Conservation (phyloP, 2,113 vertebrate genomes). For the Limanda limanda region DNA sequence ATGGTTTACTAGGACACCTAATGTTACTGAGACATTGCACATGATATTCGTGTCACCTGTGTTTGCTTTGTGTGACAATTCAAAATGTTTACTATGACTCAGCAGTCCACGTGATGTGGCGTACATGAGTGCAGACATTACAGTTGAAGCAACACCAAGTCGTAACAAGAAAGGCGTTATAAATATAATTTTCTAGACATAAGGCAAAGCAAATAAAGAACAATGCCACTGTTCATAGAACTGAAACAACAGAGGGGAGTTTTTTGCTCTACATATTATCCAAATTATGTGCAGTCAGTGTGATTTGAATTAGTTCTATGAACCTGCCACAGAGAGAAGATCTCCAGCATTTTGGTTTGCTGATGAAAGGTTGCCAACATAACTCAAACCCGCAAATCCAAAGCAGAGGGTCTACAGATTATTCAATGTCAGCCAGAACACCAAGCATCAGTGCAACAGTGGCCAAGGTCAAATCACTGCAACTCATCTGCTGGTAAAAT, state of each 20-base stretch:
- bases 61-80: constrained; percentile 1
- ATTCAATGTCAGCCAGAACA: not conserved
- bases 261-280: not conserved
- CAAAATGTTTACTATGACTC: not conserved
- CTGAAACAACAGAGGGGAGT: no score
- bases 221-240: no score
- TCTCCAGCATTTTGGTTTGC: not conserved
- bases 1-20: not conserved
- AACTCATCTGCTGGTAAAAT: not conserved
- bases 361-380: not conserved
- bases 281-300: not conserved
- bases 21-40: not conserved
- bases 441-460: not conserved
- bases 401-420: not conserved
- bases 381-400: not conserved
- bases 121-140: not conserved
- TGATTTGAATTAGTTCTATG: not conserved
- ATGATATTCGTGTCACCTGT: not conserved
- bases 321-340: constrained; percentile 1
- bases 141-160: no score
- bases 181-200: not conserved
- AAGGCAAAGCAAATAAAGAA: no score
- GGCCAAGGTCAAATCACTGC: constrained; percentile 3
- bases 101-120: not conserved
- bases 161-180: no score